A percentile compares a stretch with the other conserved stretches of the same genome.
Conservation (phyloP, 2,113 vertebrate genomes). For the Eonycteris spelaea region DNA sequence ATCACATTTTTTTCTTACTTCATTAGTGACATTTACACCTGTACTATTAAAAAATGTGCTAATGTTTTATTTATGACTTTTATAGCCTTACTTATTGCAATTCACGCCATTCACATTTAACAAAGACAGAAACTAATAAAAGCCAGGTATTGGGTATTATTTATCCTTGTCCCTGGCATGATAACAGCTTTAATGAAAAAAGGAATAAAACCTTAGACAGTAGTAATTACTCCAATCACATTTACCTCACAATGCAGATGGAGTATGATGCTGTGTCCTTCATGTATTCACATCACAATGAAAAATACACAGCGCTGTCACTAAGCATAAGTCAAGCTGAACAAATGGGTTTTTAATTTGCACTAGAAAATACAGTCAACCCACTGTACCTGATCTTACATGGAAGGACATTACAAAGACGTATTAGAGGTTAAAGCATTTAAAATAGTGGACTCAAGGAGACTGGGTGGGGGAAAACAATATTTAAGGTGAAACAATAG, state of each 20-base stretch:
- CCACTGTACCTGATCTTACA: constrained; percentile 36
- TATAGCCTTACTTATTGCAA: constrained; percentile 22
- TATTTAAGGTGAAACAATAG: neutral
- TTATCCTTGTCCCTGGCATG: constrained; percentile 58
- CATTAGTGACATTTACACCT: constrained; percentile 61
- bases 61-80: constrained; percentile 68
- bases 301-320: constrained; percentile 77
- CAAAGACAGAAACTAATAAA: constrained; percentile 66
- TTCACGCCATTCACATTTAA: constrained; percentile 64
- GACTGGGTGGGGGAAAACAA: neutral
- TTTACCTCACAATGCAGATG: constrained; percentile 55
- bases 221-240: constrained; percentile 64
- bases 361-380: constrained; percentile 70
- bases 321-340: constrained; percentile 78
- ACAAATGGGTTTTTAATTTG: constrained; percentile 81
- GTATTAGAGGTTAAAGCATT: constrained; percentile 23
- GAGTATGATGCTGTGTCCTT: constrained; percentile 65
- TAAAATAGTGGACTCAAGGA: constrained; percentile 34
- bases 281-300: constrained; percentile 70
- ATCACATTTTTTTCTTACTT: constrained; percentile 63
- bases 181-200: constrained; percentile 50
- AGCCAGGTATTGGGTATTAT: constrained; percentile 52
- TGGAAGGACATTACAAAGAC: constrained; percentile 71
- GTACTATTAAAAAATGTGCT: neutral
- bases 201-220: constrained; percentile 52